phyloP scores from a whole-genome alignment of 2,797 vertebrate species.

The Smutsia temminckii region DNA sequence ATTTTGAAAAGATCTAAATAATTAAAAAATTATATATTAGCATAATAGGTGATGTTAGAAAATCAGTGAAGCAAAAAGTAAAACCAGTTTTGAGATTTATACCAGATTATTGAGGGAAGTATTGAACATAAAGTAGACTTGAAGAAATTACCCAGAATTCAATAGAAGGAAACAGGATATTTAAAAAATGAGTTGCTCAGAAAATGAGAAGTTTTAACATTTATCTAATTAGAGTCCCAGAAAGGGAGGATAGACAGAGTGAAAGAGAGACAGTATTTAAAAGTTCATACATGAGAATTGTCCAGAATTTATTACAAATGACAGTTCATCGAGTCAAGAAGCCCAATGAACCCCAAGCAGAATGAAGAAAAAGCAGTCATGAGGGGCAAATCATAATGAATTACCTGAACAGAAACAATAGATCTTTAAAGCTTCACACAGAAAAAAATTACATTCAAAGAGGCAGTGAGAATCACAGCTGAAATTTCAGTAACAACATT shows the following conservation, averaged over 20 bases:
- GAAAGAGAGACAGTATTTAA: background rate
- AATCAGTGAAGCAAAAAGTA: background rate
- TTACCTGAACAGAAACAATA: background rate
- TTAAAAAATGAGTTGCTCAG: background rate
- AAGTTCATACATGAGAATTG: background rate
- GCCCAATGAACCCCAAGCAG: background rate
- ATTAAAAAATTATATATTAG: background rate
- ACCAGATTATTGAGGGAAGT: background rate
- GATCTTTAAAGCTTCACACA: background rate
- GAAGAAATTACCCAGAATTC: background rate
- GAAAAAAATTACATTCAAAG: background rate
- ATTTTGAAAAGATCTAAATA: background rate
- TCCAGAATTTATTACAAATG: background rate
- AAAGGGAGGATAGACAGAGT: background rate
- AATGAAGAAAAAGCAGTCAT: background rate
- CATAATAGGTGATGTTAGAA: background rate
- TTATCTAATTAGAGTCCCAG: background rate
- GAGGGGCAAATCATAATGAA: background rate
- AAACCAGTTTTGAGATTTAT: background rate
- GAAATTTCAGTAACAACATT: background rate
- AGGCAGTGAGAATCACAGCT: background rate
- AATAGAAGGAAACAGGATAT: background rate
- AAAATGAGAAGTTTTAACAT: background rate
- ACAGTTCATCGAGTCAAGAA: background rate
- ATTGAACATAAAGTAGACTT: background rate